A percentile compares a stretch with the other conserved stretches of the same genome.
Evolutionary conservation across 2,113 vertebrate genomes (phyloP).

Genomic region (Mirza zaza): DNA sequence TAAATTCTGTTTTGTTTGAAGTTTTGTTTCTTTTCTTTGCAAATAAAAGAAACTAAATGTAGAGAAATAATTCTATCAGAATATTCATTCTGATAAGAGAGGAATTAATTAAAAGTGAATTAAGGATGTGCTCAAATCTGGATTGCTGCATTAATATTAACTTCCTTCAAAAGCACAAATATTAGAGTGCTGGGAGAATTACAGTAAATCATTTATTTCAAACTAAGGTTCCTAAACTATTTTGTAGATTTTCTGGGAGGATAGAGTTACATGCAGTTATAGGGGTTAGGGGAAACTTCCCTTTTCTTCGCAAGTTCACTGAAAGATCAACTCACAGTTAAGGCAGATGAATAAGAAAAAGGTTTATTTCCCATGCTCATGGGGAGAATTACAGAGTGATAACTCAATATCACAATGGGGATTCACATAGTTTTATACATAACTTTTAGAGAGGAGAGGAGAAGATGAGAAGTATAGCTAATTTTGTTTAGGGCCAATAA

Average conservation of each 20-base stretch:
- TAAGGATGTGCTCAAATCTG: neutral
- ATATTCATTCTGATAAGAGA: conserved; percentile 42
- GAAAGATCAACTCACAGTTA: too few species aligned
- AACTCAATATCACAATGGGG: too few species aligned
- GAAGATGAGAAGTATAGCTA: too few species aligned
- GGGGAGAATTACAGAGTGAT: too few species aligned
- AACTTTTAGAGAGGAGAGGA: too few species aligned
- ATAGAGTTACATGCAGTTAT: neutral
- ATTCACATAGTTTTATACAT: too few species aligned
- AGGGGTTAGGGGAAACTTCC: too few species aligned
- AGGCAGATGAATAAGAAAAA: too few species aligned
- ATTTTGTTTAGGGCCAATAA: too few species aligned
- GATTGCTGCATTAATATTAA: neutral
- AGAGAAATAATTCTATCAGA: neutral
- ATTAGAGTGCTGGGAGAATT: neutral
- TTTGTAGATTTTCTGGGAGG: neutral
- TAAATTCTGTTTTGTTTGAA: conserved; percentile 47
- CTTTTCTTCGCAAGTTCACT: too few species aligned
- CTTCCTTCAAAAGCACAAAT: neutral
- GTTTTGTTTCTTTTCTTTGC: conserved; percentile 7
- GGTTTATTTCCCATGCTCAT: too few species aligned
- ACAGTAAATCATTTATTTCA: neutral
- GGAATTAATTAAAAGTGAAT: conserved; percentile 41
- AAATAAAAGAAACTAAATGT: neutral
- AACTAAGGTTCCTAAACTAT: neutral